Base-by-base conservation (phyloP, 2,113 vertebrate species). In the Prinia subflava region DNA sequence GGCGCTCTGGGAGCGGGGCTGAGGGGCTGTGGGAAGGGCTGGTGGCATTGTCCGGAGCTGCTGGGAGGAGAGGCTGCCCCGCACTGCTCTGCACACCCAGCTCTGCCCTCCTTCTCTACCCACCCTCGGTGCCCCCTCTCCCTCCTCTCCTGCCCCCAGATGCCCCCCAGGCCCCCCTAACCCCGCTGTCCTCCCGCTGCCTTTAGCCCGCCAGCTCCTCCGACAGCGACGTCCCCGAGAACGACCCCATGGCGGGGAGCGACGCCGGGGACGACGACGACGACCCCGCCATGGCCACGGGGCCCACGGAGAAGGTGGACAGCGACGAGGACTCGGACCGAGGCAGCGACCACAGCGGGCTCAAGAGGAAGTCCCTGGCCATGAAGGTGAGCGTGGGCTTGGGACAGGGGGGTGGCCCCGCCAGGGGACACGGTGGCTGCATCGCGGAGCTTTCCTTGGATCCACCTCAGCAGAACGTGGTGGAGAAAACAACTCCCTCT, bases 141-240 rank as follows among this genome's bases (percentile, higher is more conserved):
- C 33, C 16, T 35, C 46, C n/a, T 60, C 19, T 59, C 18, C 52
- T 37, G 44, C 17, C 37, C 2, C 1, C 3, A 12, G 4, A 0
- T 2, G 5, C 2, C 17, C 55, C 14, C 0, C 4, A 4, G 18
- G 12, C 28, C 53, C 69, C 69, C 24, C 6, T 57, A 46, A 74
- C 64, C 30, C 39, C 0, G 1, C n/a, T 53, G 50, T 75, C 3
- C 2, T 59, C 52, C 89, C 0, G 1, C 35, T 33, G 56, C 52
- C 63, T 42, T 31, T 27, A 98, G 99, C 98, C 99, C 1, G 98
- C 97, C 1, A 99, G 99, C 94, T 99, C 99, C 31, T 99, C 99
- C 0, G 99, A 99, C 95, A 99, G 99, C 0, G 99, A 99, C 18
- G 97, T 96, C 8, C 96, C 98, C 0, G 98, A 98, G 53, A 98